These are phyloP conservation scores for Parnassius smintheus DNA, from an alignment of 2,888 invertebrate species.

Conservation along the genomic window DNA sequence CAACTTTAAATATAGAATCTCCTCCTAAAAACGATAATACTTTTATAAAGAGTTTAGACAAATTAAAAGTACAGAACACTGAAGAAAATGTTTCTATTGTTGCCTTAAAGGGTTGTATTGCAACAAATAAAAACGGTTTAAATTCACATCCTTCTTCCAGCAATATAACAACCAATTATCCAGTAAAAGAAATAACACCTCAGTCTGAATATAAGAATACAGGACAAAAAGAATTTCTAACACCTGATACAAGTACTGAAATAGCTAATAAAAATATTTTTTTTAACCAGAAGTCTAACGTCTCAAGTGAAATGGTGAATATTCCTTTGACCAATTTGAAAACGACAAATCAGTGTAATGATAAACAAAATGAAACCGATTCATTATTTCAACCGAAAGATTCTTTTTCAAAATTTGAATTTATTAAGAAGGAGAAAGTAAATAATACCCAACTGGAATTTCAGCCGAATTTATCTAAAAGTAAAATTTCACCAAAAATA, in stretches of 20 bases:
- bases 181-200: neutral
- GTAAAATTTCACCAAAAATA: neutral
- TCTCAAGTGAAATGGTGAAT: neutral
- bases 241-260: neutral
- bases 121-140: neutral
- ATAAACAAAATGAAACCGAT: neutral
- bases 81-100: neutral
- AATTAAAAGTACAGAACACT: neutral
- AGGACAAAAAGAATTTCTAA: neutral
- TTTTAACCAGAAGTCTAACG: neutral
- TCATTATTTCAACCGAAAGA: conserved; percentile 1
- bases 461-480: neutral
- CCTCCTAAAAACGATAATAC: conserved; percentile 24
- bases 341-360: neutral
- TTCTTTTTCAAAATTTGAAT: neutral
- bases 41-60: conserved; percentile 11
- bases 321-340: conserved; percentile 29
- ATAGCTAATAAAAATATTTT: neutral
- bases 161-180: neutral
- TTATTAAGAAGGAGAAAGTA: neutral
- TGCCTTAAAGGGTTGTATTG: neutral
- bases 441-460: neutral
- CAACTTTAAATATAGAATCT: conserved; percentile 26
- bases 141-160: conserved; percentile 9
- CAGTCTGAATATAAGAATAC: neutral